Evolutionary conservation across 2,888 invertebrate genomes (phyloP), one percentile per base, ranked within the genome.

Genomic region (Dinocampus coccinellae): DNA sequence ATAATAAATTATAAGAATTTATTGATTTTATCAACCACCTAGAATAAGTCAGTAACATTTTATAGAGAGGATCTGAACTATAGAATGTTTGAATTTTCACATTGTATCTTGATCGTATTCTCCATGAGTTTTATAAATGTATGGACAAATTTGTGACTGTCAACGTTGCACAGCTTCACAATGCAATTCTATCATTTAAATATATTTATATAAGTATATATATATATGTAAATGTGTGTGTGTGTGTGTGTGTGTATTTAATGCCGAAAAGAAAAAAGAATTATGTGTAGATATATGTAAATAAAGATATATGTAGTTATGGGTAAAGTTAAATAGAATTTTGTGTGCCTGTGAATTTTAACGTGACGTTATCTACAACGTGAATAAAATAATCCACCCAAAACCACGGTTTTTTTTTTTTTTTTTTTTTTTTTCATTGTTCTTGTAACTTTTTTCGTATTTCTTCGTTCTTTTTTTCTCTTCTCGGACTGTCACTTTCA

Each of bases 121-220:
- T 16, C 16, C 47, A 52, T 67, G 72, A 73, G 69, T 69, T 72
- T 61, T 39, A 71, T 65, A 77, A 78, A 81, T 76, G 78, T 77
- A 78, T 78, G 69, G 67, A 75, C 62, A 75, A 73, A 74, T 64
- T 73, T 76, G 69, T 68, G 70, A 70, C 70, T 76, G 72, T 69
- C 75, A 73, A 71, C 75, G 67, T 70, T 60, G 74, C 58, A 69
- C 70, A 58, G 70, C 67, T 72, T 70, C 67, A 75, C 74, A 26
- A 24, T 29, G 53, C n/a, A 3, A 34, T 16, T 58, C 47, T 47
- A 47, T 47, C 16, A 47, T 47, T 47, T n/a, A 16, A 47, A 16
- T 47, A 16, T n/a, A 47, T 47, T 3, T 7, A 16, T 47, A 16
- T 20, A 16, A 1, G 47, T 47, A 7, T 3, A 29, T n/a, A n/a